Base-by-base conservation (phyloP, 1,140 invertebrate genomes). In the Theocolax elegans region DNA sequence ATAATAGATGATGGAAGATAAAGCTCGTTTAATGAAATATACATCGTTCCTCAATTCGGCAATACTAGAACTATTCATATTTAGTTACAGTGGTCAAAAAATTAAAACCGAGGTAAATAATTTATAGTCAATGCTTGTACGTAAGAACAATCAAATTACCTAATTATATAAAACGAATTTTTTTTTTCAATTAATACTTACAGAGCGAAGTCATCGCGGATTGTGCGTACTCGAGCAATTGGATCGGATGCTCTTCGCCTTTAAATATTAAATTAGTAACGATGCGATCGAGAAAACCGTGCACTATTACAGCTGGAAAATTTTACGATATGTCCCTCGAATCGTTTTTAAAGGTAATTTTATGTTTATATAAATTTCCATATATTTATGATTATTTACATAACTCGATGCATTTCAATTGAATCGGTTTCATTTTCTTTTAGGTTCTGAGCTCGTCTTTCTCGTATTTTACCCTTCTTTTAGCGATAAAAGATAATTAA, bases 401-500 rank as follows among this genome's bases (percentile, higher is more conserved):
- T 70, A n/a, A n/a, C n/a, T n/a, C n/a, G n/a, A n/a, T n/a, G n/a
- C n/a, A n/a, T n/a, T n/a, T n/a, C n/a, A n/a, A n/a, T n/a, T n/a
- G n/a, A n/a, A n/a, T n/a, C n/a, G n/a, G n/a, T n/a, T n/a, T n/a
- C n/a, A n/a, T n/a, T n/a, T 23, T 60, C 56, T 72, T 70, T 42
- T 68, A 82, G 79, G 78, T 82, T 46, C 69, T 82, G 13, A 79
- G 77, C 27, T 75, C 78, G 10, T 80, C 78, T 19, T 82, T 81
- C 46, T 79, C 78, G 12, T 82, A 81, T 63, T 76, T 81, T 25
- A 81, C 79, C 13, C 69, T 81, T 2, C 71, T 81, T 13, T 48
- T 60, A 48, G 62, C 72, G 15, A 67, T 72, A 51, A 67, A 68
- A 31, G 69, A 74, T 1, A n/a, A n/a, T n/a, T n/a, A n/a, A n/a